Percentiles rank a stretch among this genome's conserved stretches.
Conservation (phyloP, 2,888 invertebrate genomes). For the Strigamia transsilvanica region DNA sequence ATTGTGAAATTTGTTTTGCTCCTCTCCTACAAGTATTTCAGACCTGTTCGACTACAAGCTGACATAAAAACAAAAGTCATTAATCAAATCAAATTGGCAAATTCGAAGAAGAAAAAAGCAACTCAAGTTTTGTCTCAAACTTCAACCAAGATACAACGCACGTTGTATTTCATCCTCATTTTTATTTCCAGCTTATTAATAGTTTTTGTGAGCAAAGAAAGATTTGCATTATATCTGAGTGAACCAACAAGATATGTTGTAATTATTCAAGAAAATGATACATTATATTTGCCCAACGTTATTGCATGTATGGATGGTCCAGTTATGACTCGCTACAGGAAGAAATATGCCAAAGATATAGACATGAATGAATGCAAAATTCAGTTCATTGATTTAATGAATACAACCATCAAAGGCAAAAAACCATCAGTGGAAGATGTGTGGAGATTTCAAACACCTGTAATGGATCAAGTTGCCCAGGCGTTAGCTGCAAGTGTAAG, state of each 20-base stretch:
- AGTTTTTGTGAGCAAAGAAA: neutral
- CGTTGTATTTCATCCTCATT: neutral
- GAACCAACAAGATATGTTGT: neutral
- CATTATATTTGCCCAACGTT: neutral
- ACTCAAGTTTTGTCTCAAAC: neutral
- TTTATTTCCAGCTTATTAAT: neutral
- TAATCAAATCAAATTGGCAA: too few species aligned
- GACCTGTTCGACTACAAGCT: too few species aligned
- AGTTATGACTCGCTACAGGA: neutral
- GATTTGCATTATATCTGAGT: neutral
- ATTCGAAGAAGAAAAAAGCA: too few species aligned
- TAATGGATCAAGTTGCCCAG: too few species aligned
- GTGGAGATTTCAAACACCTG: too few species aligned
- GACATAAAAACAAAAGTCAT: too few species aligned
- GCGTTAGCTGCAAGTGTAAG: too few species aligned
- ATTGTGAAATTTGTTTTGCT: too few species aligned
- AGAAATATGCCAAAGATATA: neutral
- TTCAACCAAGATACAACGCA: neutral
- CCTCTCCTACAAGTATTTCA: too few species aligned
- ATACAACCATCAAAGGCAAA: neutral
- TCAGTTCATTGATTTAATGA: slow-evolving; percentile 12
- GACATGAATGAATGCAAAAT: neutral
- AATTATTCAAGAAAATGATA: neutral
- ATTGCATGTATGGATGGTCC: too few species aligned
- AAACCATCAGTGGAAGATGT: neutral